phyloP scores from a whole-genome alignment of 1,140 invertebrate genomes.

The Gryllus bimaculatus region DNA sequence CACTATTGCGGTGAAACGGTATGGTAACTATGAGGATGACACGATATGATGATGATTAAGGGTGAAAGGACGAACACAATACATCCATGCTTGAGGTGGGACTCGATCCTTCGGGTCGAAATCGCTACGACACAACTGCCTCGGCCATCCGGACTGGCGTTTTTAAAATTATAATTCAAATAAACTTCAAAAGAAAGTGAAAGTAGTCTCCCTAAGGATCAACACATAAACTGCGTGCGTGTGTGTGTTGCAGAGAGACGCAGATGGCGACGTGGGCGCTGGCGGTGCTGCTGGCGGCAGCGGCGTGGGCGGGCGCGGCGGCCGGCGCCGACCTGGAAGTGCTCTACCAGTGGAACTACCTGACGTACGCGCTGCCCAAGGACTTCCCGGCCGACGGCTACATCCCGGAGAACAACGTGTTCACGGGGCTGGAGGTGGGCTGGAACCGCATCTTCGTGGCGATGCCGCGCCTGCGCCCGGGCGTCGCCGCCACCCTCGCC shows the following conservation, averaged over 20 bases:
- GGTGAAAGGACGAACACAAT: too few species aligned
- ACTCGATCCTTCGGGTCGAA: too few species aligned
- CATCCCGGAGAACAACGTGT: conserved; percentile 54
- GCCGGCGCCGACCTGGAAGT: conserved; percentile 42
- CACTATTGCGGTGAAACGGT: too few species aligned
- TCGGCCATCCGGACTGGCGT: too few species aligned
- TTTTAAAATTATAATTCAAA: too few species aligned
- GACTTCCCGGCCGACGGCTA: conserved; percentile 33
- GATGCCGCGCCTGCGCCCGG: conserved; percentile 55
- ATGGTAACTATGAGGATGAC: too few species aligned
- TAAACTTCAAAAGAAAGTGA: too few species aligned
- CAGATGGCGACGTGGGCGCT: background rate
- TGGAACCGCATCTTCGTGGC: conserved; percentile 62
- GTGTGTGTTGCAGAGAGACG: background rate
- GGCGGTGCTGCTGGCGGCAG: background rate
- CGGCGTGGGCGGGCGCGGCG: background rate
- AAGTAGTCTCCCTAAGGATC: too few species aligned
- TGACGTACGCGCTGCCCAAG: conserved; percentile 56
- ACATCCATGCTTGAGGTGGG: too few species aligned
- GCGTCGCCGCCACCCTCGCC: conserved; percentile 60
- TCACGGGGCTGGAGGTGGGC: conserved; percentile 61
- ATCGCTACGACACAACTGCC: too few species aligned
- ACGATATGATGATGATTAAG: too few species aligned
- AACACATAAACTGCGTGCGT: background rate
- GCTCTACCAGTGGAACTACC: conserved; percentile 60